These are phyloP conservation scores for Zaprionus ornatus DNA, from an alignment of 1,140 invertebrate genomes.

Conservation along the genomic window DNA sequence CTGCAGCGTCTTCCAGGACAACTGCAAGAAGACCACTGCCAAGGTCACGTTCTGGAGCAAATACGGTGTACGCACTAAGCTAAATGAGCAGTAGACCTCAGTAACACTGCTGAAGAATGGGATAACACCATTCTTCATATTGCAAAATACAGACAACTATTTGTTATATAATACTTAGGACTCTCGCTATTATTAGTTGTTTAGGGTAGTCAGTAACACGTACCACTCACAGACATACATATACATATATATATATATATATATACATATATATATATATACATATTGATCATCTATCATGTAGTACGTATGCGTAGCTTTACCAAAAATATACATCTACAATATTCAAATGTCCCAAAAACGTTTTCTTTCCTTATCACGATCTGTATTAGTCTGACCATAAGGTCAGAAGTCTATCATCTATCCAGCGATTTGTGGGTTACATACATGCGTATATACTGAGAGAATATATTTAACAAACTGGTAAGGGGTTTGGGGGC, in stretches of 20 bases:
- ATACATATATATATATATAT: constrained; percentile 22
- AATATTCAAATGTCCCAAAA: neutral
- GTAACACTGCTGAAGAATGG: neutral
- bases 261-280: constrained; percentile 1
- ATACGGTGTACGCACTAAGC: constrained; percentile 73
- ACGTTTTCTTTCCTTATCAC: neutral
- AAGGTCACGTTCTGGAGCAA: constrained; percentile 90
- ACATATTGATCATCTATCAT: neutral
- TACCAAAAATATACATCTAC: constrained; percentile 55
- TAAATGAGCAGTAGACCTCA: constrained; percentile 56
- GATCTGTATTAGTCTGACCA: neutral
- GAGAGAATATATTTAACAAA: neutral
- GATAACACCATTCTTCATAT: neutral
- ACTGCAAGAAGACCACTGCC: constrained; percentile 88
- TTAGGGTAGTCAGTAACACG: constrained; percentile 23
- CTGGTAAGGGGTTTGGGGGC: neutral
- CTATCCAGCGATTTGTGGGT: neutral
- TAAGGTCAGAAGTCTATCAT: neutral
- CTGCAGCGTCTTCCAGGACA: constrained; percentile 96
- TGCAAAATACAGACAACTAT: constrained; percentile 12
- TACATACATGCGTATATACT: neutral
- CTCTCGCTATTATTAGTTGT: constrained; percentile 62
- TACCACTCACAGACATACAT: constrained; percentile 11
- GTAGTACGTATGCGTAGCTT: constrained; percentile 40
- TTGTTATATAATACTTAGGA: constrained; percentile 60